A percentile compares a stretch with the other conserved stretches of the same genome.
Evolutionary conservation across 2,113 vertebrate genomes (phyloP).

Genomic region (Pan troglodytes): NHGRI_mPanTro3-v2.1_pri NC_072420.2:22659501-22660000

Average conservation of each 20-base stretch:
- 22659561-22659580: not conserved
- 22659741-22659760: not conserved
- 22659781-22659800: not conserved
- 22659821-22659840: not conserved
- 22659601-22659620: conserved; percentile 49
- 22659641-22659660: conserved; percentile 57
- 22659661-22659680: conserved; percentile 48
- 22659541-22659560: conserved; percentile 37
- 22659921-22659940: not conserved
- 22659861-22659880: not conserved
- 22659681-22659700: conserved; percentile 52
- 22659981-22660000: not conserved
- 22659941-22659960: not conserved
- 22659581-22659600: conserved; percentile 9
- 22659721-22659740: not conserved
- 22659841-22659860: conserved; percentile 12
- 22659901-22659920: not conserved
- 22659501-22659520: not conserved
- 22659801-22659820: conserved; percentile 29
- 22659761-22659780: not conserved
- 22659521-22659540: not conserved
- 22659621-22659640: conserved; percentile 52
- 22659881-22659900: conserved; percentile 43
- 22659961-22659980: accelerated
- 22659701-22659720: not conserved